Percentiles rank a stretch among this genome's conserved stretches.
These are phyloP conservation scores for Pitangus sulphuratus DNA, from an alignment of 2,797 vertebrate species.

Conservation along the genomic window DNA sequence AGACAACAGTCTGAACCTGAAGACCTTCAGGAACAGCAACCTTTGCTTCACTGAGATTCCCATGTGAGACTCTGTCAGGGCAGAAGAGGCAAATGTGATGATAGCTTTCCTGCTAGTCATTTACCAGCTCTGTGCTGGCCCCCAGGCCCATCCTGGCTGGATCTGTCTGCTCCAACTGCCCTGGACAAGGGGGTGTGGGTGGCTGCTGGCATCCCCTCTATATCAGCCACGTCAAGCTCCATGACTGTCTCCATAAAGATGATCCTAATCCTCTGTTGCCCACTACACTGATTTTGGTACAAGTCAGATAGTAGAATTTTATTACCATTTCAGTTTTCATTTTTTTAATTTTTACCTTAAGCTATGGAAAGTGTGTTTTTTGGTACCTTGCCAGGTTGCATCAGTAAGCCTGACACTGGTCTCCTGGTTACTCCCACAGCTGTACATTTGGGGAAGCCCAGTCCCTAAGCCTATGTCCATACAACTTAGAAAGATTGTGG, in stretches of 20 bases:
- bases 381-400: not conserved
- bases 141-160: not conserved
- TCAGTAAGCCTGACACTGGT: not conserved
- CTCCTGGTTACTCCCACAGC: not conserved
- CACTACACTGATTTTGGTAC: not conserved
- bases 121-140: not conserved
- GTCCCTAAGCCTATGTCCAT: not conserved
- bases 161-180: not conserved
- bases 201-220: not conserved
- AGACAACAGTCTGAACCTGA: not conserved
- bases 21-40: not conserved
- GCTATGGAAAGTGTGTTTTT: accelerated
- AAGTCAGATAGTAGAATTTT: not conserved
- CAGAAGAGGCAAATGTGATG: not conserved
- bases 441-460: not conserved
- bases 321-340: not conserved
- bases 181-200: not conserved
- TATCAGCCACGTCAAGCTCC: not conserved
- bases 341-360: not conserved
- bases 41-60: not conserved
- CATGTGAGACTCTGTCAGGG: not conserved
- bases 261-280: not conserved
- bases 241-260: not conserved
- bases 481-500: not conserved
- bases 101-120: not conserved